Base-by-base conservation (phyloP, 1,140 invertebrate genomes). In the Aethina tumida region DNA sequence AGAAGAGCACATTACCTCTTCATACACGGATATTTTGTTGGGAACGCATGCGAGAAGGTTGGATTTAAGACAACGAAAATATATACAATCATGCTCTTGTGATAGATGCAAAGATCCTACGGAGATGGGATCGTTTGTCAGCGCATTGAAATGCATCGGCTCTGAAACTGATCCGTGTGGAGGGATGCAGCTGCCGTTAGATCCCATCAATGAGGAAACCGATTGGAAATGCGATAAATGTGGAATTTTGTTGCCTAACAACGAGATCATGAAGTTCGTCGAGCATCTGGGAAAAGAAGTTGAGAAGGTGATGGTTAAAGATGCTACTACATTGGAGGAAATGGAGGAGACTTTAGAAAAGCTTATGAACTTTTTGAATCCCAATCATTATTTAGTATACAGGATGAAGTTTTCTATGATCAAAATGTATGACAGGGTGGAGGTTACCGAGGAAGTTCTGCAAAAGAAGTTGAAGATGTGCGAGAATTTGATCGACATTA, bases 401-500 rank as follows among this genome's bases (percentile, higher is more conserved):
- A 69, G 77, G 52, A 69, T 75, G 2, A 81, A 81, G 56, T 69
- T 78, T 43, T 70, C 74, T 1, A 59, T 81, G 12, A 64, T 69
- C 13, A 75, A 80, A 53, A 62, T 80, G 40, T 79, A 80, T 58
- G 77, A 74, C 2, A 64, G 63, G 1, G 26, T 45, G 8, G 22
- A 47, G 31, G 45, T 41, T n/a, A 38, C 44, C 7, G 29, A 35
- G 22, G 69, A 74, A 37, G 65, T 70, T 25, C 55, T 77, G 19
- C 69, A 76, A 18, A 71, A 69, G 22, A 80, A 79, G 62, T 47
- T 68, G 5, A 71, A 72, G 27, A 68, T 82, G 50, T 84, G 81
- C 39, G 64, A 71, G 29, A 73, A 80, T 31, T 62, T 86, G 1
- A 65, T 82, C 34, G 55, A 64, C 7, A 68, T 76, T 1, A 79